phyloP scores from a whole-genome alignment of 2,888 invertebrate species.

The Drosophila sordidapex region DNA sequence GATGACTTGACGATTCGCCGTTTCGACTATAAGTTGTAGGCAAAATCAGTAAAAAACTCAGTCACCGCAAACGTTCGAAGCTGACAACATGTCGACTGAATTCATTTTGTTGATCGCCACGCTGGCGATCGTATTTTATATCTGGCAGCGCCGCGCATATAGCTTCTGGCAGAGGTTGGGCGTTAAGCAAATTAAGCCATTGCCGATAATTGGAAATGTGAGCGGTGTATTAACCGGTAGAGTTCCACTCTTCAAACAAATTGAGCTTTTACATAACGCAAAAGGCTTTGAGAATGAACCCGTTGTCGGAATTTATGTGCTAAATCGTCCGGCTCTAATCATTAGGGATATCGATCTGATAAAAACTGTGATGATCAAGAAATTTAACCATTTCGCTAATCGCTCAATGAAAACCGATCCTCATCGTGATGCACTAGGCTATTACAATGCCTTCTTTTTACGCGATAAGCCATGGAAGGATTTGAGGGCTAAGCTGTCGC shows the following conservation, averaged over 20 bases:
- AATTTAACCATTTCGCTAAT: slow-evolving; percentile 84
- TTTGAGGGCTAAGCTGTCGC: slow-evolving; percentile 83
- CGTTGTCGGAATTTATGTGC: slow-evolving; percentile 81
- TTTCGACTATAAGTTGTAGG: slow-evolving; percentile 1
- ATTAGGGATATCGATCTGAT: slow-evolving; percentile 84
- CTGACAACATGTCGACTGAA: slow-evolving; percentile 49
- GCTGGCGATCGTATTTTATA: slow-evolving; percentile 43
- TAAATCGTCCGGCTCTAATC: slow-evolving; percentile 84
- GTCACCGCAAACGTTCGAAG: slow-evolving; percentile 20
- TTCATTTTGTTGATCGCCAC: slow-evolving; percentile 35
- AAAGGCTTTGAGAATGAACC: slow-evolving; percentile 65
- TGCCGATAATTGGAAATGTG: slow-evolving; percentile 84
- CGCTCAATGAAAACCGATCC: slow-evolving; percentile 72
- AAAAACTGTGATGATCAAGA: slow-evolving; percentile 85
- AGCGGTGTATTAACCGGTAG: slow-evolving; percentile 69
- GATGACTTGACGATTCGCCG: not conserved
- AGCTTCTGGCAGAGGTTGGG: slow-evolving; percentile 79
- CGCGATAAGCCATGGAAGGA: slow-evolving; percentile 85
- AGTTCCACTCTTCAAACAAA: slow-evolving; percentile 68
- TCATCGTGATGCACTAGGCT: slow-evolving; percentile 84
- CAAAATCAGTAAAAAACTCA: not conserved
- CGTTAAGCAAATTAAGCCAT: slow-evolving; percentile 78
- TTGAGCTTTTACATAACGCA: slow-evolving; percentile 70
- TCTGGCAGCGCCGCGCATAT: slow-evolving; percentile 65
- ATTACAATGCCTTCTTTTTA: slow-evolving; percentile 83